These are phyloP conservation scores for Harpalus rufipes DNA, from an alignment of 2,888 invertebrate species.

Conservation along the genomic window DNA sequence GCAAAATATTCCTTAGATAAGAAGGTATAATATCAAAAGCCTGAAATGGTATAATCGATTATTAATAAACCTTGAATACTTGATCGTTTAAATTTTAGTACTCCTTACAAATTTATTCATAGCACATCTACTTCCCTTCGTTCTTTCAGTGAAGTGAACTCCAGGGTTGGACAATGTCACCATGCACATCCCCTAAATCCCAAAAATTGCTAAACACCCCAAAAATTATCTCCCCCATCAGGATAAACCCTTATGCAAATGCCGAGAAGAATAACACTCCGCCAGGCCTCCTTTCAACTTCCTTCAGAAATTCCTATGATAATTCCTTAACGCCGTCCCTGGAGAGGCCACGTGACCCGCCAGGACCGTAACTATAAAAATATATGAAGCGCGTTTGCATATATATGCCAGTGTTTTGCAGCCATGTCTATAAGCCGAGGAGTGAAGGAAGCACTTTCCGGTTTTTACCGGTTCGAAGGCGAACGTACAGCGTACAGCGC, in stretches of 20 bases:
- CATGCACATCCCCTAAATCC: constrained; percentile 20
- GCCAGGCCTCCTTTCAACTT: constrained; percentile 17
- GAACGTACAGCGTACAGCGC: constrained; percentile 3
- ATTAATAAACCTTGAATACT: not conserved
- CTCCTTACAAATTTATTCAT: not conserved
- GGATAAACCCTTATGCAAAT: constrained; percentile 44
- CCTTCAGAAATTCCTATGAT: constrained; percentile 39
- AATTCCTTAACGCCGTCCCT: constrained; percentile 46
- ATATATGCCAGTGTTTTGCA: constrained; percentile 47
- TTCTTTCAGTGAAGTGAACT: constrained; percentile 21
- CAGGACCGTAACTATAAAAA: constrained; percentile 52
- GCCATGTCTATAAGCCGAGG: constrained; percentile 21
- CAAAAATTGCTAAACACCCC: constrained; percentile 49
- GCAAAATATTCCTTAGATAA: too few species aligned
- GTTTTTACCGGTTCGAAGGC: constrained; percentile 31
- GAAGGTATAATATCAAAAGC: too few species aligned
- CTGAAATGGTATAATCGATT: not conserved
- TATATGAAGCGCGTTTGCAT: constrained; percentile 50
- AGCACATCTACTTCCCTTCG: not conserved
- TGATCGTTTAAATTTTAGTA: not conserved
- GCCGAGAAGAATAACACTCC: constrained; percentile 20
- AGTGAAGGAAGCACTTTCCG: constrained; percentile 37
- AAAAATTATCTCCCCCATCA: constrained; percentile 51
- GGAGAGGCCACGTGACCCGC: constrained; percentile 10
- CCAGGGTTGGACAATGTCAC: constrained; percentile 11